These are phyloP conservation scores for Melanocharis versteri DNA, from an alignment of 2,113 vertebrate genomes.

Conservation along the genomic window DNA sequence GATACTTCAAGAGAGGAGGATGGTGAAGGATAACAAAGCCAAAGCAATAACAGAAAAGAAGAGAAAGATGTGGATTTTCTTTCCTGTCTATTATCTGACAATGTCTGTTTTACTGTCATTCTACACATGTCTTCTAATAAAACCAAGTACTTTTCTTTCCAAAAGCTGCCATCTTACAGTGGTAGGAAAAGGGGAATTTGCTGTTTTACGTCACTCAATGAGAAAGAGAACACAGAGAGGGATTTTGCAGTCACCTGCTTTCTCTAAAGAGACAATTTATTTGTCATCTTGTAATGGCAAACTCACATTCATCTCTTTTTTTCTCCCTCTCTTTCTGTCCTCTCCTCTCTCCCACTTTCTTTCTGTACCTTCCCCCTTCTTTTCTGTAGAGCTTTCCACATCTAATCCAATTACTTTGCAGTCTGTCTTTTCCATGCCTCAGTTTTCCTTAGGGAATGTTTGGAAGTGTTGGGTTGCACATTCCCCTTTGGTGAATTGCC, in stretches of 20 bases:
- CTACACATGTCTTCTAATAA: background rate
- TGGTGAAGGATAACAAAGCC: background rate
- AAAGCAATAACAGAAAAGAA: background rate
- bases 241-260: background rate
- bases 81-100: background rate
- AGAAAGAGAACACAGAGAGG: background rate
- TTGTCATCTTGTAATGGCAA: background rate
- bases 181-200: background rate
- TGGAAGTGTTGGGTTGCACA: background rate
- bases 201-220: background rate
- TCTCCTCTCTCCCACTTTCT: background rate
- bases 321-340: background rate
- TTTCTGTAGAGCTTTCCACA: background rate
- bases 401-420: background rate
- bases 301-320: background rate
- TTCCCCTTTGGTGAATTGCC: slow-evolving; percentile 35
- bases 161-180: background rate
- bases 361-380: background rate
- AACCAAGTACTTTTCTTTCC: background rate
- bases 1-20: background rate
- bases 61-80: background rate
- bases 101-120: background rate
- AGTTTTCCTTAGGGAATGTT: background rate
- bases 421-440: background rate
- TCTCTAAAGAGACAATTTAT: background rate